phyloP scores from a whole-genome alignment of 2,888 invertebrate genomes.

The Arenicola marina region DNA sequence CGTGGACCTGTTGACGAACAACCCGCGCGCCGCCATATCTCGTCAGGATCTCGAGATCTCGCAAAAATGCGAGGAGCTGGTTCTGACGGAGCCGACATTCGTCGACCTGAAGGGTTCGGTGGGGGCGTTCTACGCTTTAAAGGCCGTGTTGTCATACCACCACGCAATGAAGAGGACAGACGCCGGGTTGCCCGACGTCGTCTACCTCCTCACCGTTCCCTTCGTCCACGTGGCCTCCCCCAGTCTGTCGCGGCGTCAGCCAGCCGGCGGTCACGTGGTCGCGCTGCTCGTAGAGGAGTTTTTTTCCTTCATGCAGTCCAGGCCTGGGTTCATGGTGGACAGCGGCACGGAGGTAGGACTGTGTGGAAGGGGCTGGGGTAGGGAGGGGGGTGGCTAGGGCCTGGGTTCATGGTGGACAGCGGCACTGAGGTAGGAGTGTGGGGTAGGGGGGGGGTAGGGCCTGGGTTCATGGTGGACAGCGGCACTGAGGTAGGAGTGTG shows the following conservation, averaged over 20 bases:
- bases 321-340: conserved; percentile 54
- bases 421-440: too few species aligned
- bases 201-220: conserved; percentile 54
- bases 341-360: conserved; percentile 47
- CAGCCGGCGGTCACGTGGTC: conserved; percentile 53
- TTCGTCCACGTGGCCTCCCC: conserved; percentile 44
- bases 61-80: conserved; percentile 54
- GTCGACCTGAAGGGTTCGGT: conserved; percentile 49
- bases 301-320: conserved; percentile 47
- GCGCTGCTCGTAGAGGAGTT: conserved; percentile 58
- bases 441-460: too few species aligned
- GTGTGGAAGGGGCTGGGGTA: too few species aligned
- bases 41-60: conserved; percentile 56
- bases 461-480: too few species aligned
- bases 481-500: too few species aligned
- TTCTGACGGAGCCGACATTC: conserved; percentile 52
- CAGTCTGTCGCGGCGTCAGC: conserved; percentile 40
- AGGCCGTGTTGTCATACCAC: conserved; percentile 57
- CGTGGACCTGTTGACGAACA: conserved; percentile 48
- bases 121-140: conserved; percentile 58
- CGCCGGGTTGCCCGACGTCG: conserved; percentile 47
- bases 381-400: too few species aligned
- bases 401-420: too few species aligned
- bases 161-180: conserved; percentile 49
- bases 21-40: conserved; percentile 55